Evolutionary conservation across 1,140 invertebrate species (phyloP), one percentile per base, ranked within the genome.

Genomic region (Epicauta chinensis): DNA sequence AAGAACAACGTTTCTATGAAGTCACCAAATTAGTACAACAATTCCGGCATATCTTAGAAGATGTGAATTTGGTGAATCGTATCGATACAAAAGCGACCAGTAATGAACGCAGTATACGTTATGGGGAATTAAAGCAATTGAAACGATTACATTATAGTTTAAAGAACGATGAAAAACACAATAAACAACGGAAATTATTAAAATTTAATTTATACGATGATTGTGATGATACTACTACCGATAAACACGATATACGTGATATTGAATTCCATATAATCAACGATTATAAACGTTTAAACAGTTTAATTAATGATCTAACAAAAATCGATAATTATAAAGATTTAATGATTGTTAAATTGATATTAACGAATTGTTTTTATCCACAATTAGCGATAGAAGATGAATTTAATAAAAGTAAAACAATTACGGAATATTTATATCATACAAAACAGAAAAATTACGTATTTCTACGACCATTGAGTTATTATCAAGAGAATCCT

Each of bases 1-100:
- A 98, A 71, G 95, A 98, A 66, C 94, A 98, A 68, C 76, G 95
- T 43, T 90, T 99, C 69, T 98, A 97, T 65, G 95, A 98, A 74
- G 87, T 96, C 63, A 93, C 86, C 0, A 98, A 98, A 77, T 71
- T 99, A 2, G 77, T 93, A 29, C 75, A 83, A 31, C 96, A 98
- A 71, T 94, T 98, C 67, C 81, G 87, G 68, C 82, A 89, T 40
- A 76, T 97, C 31, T 71, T 97, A 30, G 79, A 86, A 71, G 85
- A 86, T 53, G 84, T 85, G 45, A 82, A 82, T 55, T 72, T 89
- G 45, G 72, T 89, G 63, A 79, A 77, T 50, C 77, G 76, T 30
- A 60, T 70, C 2, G 69, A 75, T 39, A 71, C 78, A n/a, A 74
- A 75, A 45, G 68, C 75, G 3, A 81, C 80, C 1, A 89, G 87